Conservation (phyloP, 1,140 invertebrate species). For the Ericerus pela region DNA sequence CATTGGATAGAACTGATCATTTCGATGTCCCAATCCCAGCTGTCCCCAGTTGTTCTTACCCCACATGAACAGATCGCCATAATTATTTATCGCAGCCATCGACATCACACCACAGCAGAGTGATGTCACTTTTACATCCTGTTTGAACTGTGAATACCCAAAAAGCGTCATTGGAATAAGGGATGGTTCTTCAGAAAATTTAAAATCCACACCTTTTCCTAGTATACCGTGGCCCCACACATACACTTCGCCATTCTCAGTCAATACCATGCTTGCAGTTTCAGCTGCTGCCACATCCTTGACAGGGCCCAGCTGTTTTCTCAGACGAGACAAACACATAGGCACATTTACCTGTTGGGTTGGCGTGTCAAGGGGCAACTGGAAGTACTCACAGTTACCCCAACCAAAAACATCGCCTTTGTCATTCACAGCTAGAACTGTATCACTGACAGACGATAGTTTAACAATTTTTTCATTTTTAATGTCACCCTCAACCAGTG, state of each 20-base stretch:
- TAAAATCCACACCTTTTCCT: slow-evolving; percentile 66
- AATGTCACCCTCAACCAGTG: slow-evolving; percentile 62
- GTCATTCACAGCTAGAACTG: slow-evolving; percentile 76
- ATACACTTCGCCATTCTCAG: slow-evolving; percentile 67
- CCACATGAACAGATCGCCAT: slow-evolving; percentile 78
- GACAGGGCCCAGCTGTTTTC: slow-evolving; percentile 56
- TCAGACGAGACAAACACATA: slow-evolving; percentile 42
- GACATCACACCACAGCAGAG: slow-evolving; percentile 60
- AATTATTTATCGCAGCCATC: slow-evolving; percentile 61
- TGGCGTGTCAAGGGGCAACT: slow-evolving; percentile 40
- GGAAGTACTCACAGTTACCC: slow-evolving; percentile 91
- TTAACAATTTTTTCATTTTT: slow-evolving; percentile 65
- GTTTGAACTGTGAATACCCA: slow-evolving; percentile 66
- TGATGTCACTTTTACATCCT: slow-evolving; percentile 44
- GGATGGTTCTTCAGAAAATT: slow-evolving; percentile 45
- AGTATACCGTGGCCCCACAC: slow-evolving; percentile 88
- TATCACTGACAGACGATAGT: slow-evolving; percentile 65
- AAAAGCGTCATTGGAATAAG: slow-evolving; percentile 64
- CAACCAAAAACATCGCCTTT: slow-evolving; percentile 89
- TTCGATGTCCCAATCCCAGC: slow-evolving; percentile 59
- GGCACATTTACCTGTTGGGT: slow-evolving; percentile 51
- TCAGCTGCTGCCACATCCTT: slow-evolving; percentile 71
- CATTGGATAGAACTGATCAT: slow-evolving; percentile 77
- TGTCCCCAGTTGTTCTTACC: slow-evolving; percentile 69
- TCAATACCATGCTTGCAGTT: slow-evolving; percentile 64